Evolutionary conservation across 2,797 vertebrate species (phyloP).

Genomic region (Phrynocephalus forsythii): DNA sequence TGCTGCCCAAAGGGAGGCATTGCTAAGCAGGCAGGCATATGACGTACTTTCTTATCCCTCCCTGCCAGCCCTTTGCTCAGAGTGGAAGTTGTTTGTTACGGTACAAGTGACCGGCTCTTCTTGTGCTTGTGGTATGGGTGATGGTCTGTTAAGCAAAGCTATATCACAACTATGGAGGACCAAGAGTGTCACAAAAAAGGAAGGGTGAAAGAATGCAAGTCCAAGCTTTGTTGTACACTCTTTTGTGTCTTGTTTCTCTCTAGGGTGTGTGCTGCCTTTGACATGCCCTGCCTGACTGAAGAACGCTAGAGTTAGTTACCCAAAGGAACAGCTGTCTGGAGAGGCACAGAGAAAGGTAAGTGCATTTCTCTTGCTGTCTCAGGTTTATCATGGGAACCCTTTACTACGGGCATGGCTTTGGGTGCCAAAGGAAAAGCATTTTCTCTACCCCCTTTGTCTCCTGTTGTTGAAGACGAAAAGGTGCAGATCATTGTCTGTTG

Average conservation of each 20-base stretch:
- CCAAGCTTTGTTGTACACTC: neutral
- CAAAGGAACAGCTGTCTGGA: neutral
- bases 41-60: neutral
- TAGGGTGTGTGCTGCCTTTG: neutral
- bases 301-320: slow-evolving; percentile 4
- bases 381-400: neutral
- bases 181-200: neutral
- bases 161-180: neutral
- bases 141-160: neutral
- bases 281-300: slow-evolving; percentile 25
- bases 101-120: neutral
- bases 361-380: neutral
- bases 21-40: neutral
- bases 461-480: neutral
- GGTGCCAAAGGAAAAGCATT: neutral
- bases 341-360: slow-evolving; percentile 7
- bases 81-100: neutral
- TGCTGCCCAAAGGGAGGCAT: slow-evolving; percentile 1
- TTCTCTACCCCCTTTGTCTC: neutral
- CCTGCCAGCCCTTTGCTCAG: neutral
- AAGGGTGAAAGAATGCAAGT: neutral
- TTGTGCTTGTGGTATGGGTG: neutral
- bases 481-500: neutral
- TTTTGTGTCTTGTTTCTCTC: slow-evolving; percentile 23
- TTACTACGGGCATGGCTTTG: neutral